Evolutionary conservation across 2,113 vertebrate genomes (phyloP).

Genomic region (cattle (Bos taurus)): DNA sequence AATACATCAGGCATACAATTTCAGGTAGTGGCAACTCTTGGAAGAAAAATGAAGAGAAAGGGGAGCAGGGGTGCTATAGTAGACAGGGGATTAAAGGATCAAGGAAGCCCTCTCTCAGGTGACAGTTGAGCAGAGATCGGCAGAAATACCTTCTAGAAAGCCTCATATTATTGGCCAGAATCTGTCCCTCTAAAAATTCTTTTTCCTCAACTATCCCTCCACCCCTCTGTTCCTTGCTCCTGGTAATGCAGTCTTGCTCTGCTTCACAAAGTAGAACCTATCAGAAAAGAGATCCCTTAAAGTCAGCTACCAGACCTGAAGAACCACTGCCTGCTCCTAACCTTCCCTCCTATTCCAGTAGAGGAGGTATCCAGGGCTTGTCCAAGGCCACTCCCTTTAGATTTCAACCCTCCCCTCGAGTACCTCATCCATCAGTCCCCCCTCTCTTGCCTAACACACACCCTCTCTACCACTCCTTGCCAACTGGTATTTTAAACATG

Average conservation of each 20-base stretch:
- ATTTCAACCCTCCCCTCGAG: background rate
- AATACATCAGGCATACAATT: background rate
- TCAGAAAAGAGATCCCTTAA: background rate
- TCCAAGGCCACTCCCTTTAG: background rate
- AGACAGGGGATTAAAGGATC: background rate
- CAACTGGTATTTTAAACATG: background rate
- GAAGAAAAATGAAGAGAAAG: background rate
- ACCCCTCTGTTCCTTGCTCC: background rate
- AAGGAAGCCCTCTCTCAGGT: background rate
- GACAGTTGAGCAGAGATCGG: background rate
- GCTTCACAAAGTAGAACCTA: background rate
- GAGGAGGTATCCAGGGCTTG: background rate
- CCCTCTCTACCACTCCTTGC: background rate
- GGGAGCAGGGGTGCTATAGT: background rate
- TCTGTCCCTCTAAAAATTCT: background rate
- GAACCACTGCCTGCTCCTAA: background rate
- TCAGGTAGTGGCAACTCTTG: background rate
- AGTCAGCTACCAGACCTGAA: background rate
- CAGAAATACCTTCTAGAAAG: background rate
- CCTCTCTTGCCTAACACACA: background rate
- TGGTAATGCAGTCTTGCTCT: background rate
- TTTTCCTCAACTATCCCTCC: background rate
- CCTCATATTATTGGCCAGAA: background rate
- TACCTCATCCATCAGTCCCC: background rate
- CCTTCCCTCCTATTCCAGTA: background rate